Conservation (phyloP, 2,888 invertebrate genomes). For the Sinelater perroti region DNA sequence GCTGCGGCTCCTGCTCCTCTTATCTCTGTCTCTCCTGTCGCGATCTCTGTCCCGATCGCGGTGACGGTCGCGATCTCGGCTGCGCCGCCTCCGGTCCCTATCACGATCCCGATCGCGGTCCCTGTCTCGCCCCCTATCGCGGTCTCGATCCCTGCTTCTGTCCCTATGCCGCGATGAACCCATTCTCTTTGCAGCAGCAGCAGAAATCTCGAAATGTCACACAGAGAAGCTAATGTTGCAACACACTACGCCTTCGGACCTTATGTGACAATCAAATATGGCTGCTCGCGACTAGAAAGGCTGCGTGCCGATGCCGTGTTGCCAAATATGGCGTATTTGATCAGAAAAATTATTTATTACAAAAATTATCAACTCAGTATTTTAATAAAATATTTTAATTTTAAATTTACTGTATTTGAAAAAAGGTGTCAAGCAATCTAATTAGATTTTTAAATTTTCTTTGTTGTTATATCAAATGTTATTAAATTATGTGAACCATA, state of each 20-base stretch:
- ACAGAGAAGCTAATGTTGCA: neutral
- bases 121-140: slow-evolving; percentile 49
- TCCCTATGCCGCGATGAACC: slow-evolving; percentile 59
- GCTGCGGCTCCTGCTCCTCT: slow-evolving; percentile 54
- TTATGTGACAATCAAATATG: slow-evolving; percentile 2
- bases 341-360: neutral
- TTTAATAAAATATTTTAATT: too few species aligned
- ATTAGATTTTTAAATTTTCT: too few species aligned
- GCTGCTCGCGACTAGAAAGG: too few species aligned
- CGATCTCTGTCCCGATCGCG: slow-evolving; percentile 52
- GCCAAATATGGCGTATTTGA: too few species aligned
- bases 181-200: slow-evolving; percentile 53
- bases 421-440: too few species aligned
- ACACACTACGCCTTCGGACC: neutral
- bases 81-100: slow-evolving; percentile 50
- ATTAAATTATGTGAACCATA: too few species aligned
- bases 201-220: neutral
- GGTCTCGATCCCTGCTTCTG: slow-evolving; percentile 38
- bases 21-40: slow-evolving; percentile 37
- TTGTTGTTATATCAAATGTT: too few species aligned
- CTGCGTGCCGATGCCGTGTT: too few species aligned
- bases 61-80: slow-evolving; percentile 55
- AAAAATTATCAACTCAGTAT: too few species aligned
- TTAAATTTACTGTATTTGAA: too few species aligned
- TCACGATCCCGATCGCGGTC: slow-evolving; percentile 57